Evolutionary conservation across 2,797 vertebrate genomes (phyloP).

Genomic region (Parambassis ranga): DNA sequence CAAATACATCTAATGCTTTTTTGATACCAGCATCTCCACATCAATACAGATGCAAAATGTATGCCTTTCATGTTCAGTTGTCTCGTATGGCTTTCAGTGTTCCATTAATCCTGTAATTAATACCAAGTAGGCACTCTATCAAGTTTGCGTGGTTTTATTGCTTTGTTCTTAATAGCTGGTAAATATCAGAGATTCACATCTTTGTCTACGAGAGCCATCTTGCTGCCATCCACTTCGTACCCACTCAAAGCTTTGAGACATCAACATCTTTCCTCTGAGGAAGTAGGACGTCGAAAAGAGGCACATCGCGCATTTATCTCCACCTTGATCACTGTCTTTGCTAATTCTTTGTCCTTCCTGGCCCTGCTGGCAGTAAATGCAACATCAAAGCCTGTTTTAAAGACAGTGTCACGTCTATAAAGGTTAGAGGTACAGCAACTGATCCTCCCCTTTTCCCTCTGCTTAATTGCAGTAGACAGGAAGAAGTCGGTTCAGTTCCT

Average conservation of each 20-base stretch:
- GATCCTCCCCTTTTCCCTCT: constrained; percentile 6
- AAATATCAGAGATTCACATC: constrained; percentile 73
- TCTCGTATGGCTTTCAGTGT: constrained; percentile 76
- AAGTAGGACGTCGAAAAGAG: constrained; percentile 26
- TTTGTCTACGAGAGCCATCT: constrained; percentile 69
- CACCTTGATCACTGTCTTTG: constrained; percentile 56
- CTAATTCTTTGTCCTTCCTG: constrained; percentile 39
- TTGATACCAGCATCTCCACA: constrained; percentile 70
- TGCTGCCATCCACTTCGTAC: constrained; percentile 51
- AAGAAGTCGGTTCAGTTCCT: constrained; percentile 23
- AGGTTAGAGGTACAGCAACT: constrained; percentile 24
- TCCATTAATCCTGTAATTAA: constrained; percentile 87
- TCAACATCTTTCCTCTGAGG: constrained; percentile 56
- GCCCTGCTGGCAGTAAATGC: constrained; percentile 57
- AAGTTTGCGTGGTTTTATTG: constrained; percentile 71
- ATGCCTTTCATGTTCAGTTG: constrained; percentile 77
- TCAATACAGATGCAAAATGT: constrained; percentile 76
- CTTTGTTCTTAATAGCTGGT: constrained; percentile 81
- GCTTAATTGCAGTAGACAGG: constrained; percentile 30
- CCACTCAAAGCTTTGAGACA: constrained; percentile 71
- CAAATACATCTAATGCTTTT: constrained; percentile 54
- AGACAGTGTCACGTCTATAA: constrained; percentile 29
- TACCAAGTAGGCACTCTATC: constrained; percentile 80
- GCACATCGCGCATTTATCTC: constrained; percentile 59
- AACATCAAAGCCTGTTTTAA: constrained; percentile 70